Evolutionary conservation across 2,888 invertebrate genomes (phyloP), one percentile per base, ranked within the genome.

Genomic region (Drosophila colorata): DNA sequence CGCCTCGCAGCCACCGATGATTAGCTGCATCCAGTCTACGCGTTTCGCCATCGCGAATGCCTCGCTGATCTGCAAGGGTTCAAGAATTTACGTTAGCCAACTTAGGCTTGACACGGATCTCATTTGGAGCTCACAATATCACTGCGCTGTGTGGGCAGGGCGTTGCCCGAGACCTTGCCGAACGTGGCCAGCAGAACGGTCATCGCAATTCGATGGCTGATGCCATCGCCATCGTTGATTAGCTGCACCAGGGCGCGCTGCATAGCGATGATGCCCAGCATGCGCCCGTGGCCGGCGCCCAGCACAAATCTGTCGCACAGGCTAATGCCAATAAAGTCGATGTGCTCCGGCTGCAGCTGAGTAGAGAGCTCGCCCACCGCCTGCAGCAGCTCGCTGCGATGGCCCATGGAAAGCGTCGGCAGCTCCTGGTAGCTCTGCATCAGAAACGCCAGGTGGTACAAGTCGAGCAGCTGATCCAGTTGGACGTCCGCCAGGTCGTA

Each of bases 21-120:
- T 52, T 13, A 87, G n/a, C 0, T 69, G 38, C 37, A 38, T 23
- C 82, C 87, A 82, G 11, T 87, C 18, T 2, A 82, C 53, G 2
- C 35, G 35, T 16, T 75, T 48, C 0, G 23, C 53, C 82, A 85
- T 58, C n/a, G 49, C 41, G 8, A 81, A 81, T 13, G 68, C 57
- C 9, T 56, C 47, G 0, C 2, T n/a, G 1, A 65, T 49, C 87
- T 87, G 40, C 7, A 23, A 41, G 6, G n/a, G 20, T 31, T 11
- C 11, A 31, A 31, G 31, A 3, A 31, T 28, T 28, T 2, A 8
- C 8, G 8, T 28, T 8, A 23, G 6, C 23, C 6, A 28, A 28
- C 28, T 28, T 9, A 14, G 11, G 1, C 5, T 0, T 4, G 3
- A 8, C 13, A 28, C 11, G 4, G 16, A 16, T 16, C 31, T 1